phyloP scores from a whole-genome alignment of 1,140 invertebrate species.

The Thaumatotibia leucotreta region DNA sequence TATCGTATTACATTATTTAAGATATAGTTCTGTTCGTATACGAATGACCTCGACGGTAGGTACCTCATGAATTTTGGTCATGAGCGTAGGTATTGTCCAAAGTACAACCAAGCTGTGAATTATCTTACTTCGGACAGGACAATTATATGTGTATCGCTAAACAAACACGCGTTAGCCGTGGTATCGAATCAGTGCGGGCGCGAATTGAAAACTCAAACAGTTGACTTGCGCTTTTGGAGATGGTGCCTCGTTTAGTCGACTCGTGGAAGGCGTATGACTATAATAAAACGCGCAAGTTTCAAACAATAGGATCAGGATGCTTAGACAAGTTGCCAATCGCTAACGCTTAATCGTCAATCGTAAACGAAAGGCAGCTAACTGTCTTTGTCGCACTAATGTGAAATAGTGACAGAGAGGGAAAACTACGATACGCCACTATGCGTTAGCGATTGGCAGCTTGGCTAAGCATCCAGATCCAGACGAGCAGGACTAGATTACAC shows the following conservation, averaged over 20 bases:
- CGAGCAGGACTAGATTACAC: no score
- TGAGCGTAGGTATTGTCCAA: not conserved
- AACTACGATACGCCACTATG: no score
- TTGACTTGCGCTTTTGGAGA: conserved; percentile 48
- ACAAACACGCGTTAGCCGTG: conserved; percentile 56
- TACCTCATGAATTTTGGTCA: not conserved
- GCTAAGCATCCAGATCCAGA: no score
- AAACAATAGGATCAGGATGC: no score
- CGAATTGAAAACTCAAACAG: conserved; percentile 60
- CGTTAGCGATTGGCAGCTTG: no score
- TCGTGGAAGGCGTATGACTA: no score
- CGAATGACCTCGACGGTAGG: not conserved
- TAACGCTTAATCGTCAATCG: no score
- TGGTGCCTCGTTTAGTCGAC: conserved; percentile 33
- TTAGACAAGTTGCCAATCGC: no score
- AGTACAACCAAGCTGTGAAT: conserved; percentile 12
- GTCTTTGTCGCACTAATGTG: no score
- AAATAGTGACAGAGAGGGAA: no score
- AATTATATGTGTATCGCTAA: conserved; percentile 62
- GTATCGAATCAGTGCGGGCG: conserved; percentile 49
- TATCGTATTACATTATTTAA: not conserved
- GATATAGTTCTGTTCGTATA: not conserved
- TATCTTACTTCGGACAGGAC: conserved; percentile 27
- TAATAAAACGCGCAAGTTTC: no score
- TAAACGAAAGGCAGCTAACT: no score